A percentile compares a stretch with the other conserved stretches of the same genome.
Conservation (phyloP, 1,140 invertebrate genomes). For the Spodoptera litura region DNA sequence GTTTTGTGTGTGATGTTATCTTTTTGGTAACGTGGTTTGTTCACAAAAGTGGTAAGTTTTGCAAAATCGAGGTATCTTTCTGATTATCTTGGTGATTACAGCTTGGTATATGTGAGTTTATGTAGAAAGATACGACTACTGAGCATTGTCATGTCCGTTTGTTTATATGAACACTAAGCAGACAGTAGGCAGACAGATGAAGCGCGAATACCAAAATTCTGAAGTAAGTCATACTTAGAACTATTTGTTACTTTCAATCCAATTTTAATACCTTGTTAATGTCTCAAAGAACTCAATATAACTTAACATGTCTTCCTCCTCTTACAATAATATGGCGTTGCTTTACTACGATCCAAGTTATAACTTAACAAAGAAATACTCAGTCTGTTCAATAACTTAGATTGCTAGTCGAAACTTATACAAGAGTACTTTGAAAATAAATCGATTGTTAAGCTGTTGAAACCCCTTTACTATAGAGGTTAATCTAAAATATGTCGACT, state of each 20-base stretch:
- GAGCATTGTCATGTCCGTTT: too few species aligned
- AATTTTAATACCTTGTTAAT: not conserved
- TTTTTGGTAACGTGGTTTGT: too few species aligned
- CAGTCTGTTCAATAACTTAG: constrained; percentile 25
- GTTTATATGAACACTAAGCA: too few species aligned
- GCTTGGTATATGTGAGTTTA: too few species aligned
- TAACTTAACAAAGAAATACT: constrained; percentile 7
- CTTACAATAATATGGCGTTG: not conserved
- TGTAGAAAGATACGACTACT: too few species aligned
- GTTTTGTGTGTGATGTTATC: too few species aligned
- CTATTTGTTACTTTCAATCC: not conserved
- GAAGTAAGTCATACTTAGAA: not conserved
- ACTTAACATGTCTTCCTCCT: not conserved
- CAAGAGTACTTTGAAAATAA: not conserved
- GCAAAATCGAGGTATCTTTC: too few species aligned
- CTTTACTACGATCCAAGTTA: constrained; percentile 12
- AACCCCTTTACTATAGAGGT: not conserved
- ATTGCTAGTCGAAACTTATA: constrained; percentile 5
- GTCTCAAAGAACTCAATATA: constrained; percentile 1
- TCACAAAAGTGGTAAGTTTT: too few species aligned
- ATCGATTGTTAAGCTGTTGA: not conserved
- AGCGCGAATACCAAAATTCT: too few species aligned
- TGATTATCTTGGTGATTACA: too few species aligned
- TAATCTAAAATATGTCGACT: too few species aligned
- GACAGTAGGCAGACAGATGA: too few species aligned